Conservation (phyloP, 1,140 invertebrate species). For the Hylyphantes graminicola region DNA sequence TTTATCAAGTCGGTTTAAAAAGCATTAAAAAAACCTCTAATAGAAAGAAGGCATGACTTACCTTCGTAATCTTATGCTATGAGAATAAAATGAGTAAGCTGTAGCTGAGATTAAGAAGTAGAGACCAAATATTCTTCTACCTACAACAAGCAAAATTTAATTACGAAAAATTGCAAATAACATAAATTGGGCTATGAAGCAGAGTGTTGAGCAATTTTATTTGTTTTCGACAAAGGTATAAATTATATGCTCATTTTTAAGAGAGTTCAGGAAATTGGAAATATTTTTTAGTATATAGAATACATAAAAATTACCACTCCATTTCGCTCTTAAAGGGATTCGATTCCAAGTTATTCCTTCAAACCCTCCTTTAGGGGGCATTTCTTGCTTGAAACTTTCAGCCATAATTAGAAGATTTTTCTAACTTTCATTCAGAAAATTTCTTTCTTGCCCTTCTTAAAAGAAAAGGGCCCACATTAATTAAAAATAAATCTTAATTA, state of each 20-base stretch:
- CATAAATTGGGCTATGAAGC: too few relatives aligned
- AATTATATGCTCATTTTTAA: neutral
- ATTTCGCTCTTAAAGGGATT: constrained; percentile 75
- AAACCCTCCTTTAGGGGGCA: constrained; percentile 87
- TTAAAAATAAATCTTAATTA: neutral
- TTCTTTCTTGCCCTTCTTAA: too few relatives aligned
- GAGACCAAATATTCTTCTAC: constrained; percentile 72
- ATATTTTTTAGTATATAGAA: neutral
- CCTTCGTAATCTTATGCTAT: constrained; percentile 48
- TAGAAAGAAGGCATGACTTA: constrained; percentile 45
- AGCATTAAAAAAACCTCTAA: neutral
- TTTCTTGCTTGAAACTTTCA: constrained; percentile 74
- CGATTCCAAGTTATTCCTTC: constrained; percentile 78
- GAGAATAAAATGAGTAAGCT: constrained; percentile 73
- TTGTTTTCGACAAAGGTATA: neutral
- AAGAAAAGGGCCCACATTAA: too few relatives aligned
- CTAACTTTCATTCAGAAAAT: too few relatives aligned
- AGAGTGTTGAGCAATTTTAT: too few relatives aligned
- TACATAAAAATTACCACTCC: constrained; percentile 67
- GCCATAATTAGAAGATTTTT: constrained; percentile 1
- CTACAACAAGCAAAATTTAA: constrained; percentile 66
- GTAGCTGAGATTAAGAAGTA: constrained; percentile 74
- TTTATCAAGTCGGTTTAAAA: too few relatives aligned
- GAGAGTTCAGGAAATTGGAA: neutral
- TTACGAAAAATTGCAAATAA: too few relatives aligned